These are phyloP conservation scores for Phaedon cochleariae DNA, from an alignment of 2,888 invertebrate genomes.

Conservation along the genomic window DNA sequence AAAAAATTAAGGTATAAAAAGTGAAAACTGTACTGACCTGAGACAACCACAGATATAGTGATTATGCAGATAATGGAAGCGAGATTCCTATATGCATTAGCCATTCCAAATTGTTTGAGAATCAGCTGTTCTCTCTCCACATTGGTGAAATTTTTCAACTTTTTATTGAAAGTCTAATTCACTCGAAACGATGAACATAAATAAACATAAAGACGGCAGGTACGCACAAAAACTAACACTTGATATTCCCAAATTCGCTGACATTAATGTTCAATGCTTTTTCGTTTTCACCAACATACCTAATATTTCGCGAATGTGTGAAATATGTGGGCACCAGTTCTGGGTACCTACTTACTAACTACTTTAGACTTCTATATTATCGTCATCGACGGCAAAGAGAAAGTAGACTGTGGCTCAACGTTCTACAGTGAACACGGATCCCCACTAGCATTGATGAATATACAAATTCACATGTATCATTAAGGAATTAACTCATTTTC, in stretches of 20 bases:
- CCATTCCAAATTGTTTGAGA: slow-evolving; percentile 8
- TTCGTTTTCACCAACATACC: too few relatives aligned
- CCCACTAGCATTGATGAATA: slow-evolving; percentile 28
- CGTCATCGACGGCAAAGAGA: slow-evolving; percentile 35
- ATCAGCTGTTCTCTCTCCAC: slow-evolving; percentile 21
- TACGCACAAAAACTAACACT: too few relatives aligned
- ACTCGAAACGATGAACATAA: background rate
- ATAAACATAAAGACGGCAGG: background rate
- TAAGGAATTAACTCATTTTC: slow-evolving; percentile 26
- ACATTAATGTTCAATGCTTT: too few relatives aligned
- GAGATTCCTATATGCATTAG: slow-evolving; percentile 20
- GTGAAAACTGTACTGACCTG: slow-evolving; percentile 27
- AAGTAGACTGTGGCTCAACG: slow-evolving; percentile 32
- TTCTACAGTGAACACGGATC: slow-evolving; percentile 18
- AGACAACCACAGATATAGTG: slow-evolving; percentile 23
- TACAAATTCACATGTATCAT: slow-evolving; percentile 12
- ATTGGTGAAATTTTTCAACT: background rate
- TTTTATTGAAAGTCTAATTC: background rate
- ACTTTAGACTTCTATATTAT: background rate
- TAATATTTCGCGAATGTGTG: background rate
- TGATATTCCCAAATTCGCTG: too few relatives aligned
- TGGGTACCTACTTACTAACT: background rate
- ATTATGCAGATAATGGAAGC: slow-evolving; percentile 21
- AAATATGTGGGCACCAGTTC: background rate
- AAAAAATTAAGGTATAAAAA: background rate